Base-by-base conservation (phyloP, 1,140 invertebrate genomes). In the Bombus superbus region DNA sequence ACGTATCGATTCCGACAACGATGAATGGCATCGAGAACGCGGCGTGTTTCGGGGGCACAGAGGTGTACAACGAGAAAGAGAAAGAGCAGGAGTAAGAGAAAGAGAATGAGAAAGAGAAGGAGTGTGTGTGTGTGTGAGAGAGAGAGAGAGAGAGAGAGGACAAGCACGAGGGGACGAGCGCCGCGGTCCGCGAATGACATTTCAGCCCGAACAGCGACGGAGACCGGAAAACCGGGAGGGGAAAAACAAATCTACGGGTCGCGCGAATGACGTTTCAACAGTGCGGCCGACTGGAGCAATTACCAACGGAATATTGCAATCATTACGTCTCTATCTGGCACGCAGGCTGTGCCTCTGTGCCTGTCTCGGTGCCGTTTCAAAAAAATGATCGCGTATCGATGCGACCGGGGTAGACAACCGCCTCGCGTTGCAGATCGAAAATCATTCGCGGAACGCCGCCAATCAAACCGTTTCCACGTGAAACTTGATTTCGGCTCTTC, bases 301-400 rank as follows among this genome's bases (percentile, higher is more conserved):
- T 89, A 89, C 88, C 81, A 78, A 80, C 82, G 86, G 89, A 90
- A 90, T 90, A 90, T 90, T 90, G 89, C 86, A 82, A 90, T 90
- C 89, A 90, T 90, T 90, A 90, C 88, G 89, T 88, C 86, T 90
- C 89, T 89, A 87, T 90, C 81, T 72, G 62, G 32, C 64, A 32
- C 64, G 83, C 75, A 44, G 35, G 44, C 69, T 25, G 59, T 5
- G 18, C 75, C 64, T 69, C 77, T 72, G 73, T 87, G 62, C 25
- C 85, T 79, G 68, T 59, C 85, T 47, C 71, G 68, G 68, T 82
- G 9, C 66, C 18, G 32, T 78, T 83, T 89, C 79, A 87, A 87
- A 90, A 88, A 81, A 83, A 90, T 90, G 81, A 75, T 89, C 78
- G 83, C 69, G 73, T 44, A 83, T 62, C 78, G 78, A 69, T 38